Percentiles rank a stretch among this genome's conserved stretches.
phyloP scores from a whole-genome alignment of 2,113 vertebrate genomes.

The Silurus asotus region DNA sequence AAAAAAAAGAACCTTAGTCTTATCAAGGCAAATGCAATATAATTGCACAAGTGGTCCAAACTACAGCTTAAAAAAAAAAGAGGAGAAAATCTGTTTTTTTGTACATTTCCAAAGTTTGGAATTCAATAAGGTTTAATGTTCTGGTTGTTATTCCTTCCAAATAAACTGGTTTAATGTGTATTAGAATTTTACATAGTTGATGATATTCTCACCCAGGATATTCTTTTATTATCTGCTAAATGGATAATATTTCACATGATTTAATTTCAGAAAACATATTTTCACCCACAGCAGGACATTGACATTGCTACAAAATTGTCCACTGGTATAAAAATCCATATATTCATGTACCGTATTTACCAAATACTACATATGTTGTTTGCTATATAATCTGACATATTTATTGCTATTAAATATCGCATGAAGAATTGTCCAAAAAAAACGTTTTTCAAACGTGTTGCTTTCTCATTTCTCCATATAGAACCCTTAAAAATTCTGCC shows the following conservation, averaged over 20 bases:
- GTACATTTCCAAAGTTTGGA: not conserved
- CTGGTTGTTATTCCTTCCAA: not conserved
- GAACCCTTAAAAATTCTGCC: conserved; percentile 1
- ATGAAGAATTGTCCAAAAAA: not conserved
- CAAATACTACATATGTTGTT: not conserved
- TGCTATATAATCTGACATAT: not conserved
- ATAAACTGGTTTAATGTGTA: not conserved
- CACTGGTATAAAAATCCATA: not conserved
- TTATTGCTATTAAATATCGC: not conserved
- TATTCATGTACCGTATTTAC: not conserved
- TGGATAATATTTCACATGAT: not conserved
- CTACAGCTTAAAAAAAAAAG: not conserved
- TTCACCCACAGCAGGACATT: not conserved
- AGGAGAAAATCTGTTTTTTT: not conserved
- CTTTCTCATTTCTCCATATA: not conserved
- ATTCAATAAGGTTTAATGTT: not conserved
- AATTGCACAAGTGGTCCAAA: conserved; percentile 1
- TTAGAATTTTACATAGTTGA: not conserved
- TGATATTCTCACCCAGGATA: not conserved
- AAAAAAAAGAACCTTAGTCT: not conserved
- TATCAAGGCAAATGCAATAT: not conserved
- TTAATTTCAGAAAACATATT: not conserved
- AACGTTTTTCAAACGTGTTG: not conserved
- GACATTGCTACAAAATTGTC: not conserved
- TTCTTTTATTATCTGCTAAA: not conserved